Conservation (phyloP, 2,797 vertebrate species). For the Acipenser oxyrinchus region DNA sequence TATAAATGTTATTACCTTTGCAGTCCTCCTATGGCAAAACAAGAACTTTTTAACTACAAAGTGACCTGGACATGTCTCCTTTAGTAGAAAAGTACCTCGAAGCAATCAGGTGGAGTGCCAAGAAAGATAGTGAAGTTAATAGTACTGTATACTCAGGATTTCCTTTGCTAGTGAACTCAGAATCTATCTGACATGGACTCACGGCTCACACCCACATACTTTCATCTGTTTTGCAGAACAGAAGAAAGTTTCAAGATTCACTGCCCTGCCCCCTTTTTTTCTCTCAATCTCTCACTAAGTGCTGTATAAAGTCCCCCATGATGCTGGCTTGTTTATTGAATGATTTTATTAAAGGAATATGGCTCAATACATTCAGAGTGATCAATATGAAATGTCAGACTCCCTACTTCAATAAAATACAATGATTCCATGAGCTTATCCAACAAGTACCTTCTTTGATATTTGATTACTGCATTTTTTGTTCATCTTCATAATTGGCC, state of each 20-base stretch:
- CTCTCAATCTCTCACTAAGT: not conserved
- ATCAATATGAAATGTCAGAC: not conserved
- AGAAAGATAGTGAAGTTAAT: slow-evolving; percentile 22
- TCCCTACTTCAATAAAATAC: not conserved
- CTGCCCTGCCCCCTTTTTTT: not conserved
- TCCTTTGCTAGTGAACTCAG: slow-evolving; percentile 30
- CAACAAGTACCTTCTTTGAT: not conserved
- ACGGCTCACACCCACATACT: slow-evolving; percentile 28
- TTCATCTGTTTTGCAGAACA: slow-evolving; percentile 26
- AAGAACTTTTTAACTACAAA: slow-evolving; percentile 1
- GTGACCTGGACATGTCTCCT: not conserved
- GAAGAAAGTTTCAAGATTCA: slow-evolving; percentile 16
- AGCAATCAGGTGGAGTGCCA: slow-evolving; percentile 12
- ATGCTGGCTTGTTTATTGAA: slow-evolving; percentile 1
- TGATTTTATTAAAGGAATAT: slow-evolving; percentile 3
- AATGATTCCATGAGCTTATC: not conserved
- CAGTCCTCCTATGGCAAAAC: slow-evolving; percentile 19
- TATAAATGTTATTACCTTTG: slow-evolving; percentile 28
- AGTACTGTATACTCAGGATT: slow-evolving; percentile 41
- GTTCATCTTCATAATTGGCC: no score
- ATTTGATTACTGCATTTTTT: no score
- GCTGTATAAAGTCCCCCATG: slow-evolving; percentile 1
- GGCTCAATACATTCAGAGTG: not conserved
- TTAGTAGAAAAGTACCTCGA: slow-evolving; percentile 12
- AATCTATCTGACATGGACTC: slow-evolving; percentile 30